Evolutionary conservation across 2,113 vertebrate species (phyloP), one percentile per base, ranked within the genome.

Genomic region (Arenaria interpres): DNA sequence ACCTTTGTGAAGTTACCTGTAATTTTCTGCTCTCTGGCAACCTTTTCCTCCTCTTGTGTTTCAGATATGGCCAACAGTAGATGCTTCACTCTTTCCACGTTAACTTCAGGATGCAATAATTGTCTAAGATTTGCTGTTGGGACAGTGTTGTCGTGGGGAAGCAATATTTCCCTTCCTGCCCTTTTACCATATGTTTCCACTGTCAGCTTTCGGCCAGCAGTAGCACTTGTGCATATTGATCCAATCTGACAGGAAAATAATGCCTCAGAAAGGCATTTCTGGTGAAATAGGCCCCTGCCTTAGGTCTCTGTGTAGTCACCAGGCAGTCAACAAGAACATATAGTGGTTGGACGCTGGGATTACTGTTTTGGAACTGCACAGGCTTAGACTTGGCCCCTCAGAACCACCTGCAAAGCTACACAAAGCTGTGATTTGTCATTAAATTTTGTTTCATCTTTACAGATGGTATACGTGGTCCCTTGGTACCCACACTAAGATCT

Each of bases 391-490:
- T 43, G 66, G 12, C 8, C 33, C 22, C 54, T 64, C 33, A 43
- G 30, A 74, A 72, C 28, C 27, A 66, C 13, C 71, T 85, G 83
- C 69, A 74, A 66, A 82, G 33, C 13, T 69, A 3, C 63, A n/a
- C 32, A 51, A 6, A 87, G n/a, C 59, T 78, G 69, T 67, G 50
- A 7, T 48, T 54, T 80, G 37, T 84, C 32, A 37, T 48, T 50
- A 50, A 59, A 43, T n/a, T 90, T 59, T 37, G 20, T 22, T 77
- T 39, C 56, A 43, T 39, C 33, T 72, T 72, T 69, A 15, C n/a
- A 64, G 51, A 16, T 0, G 0, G 5, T 6, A 56, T 16, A 10
- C 1, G 1, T 23, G 27, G 24, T 43, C 67, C 46, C 50, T 68
- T 45, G 79, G 27, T 80, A 39, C 72, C 17, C n/a, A 35, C 45